Conservation (phyloP, 2,797 vertebrate genomes). For the Channallabes apus region DNA sequence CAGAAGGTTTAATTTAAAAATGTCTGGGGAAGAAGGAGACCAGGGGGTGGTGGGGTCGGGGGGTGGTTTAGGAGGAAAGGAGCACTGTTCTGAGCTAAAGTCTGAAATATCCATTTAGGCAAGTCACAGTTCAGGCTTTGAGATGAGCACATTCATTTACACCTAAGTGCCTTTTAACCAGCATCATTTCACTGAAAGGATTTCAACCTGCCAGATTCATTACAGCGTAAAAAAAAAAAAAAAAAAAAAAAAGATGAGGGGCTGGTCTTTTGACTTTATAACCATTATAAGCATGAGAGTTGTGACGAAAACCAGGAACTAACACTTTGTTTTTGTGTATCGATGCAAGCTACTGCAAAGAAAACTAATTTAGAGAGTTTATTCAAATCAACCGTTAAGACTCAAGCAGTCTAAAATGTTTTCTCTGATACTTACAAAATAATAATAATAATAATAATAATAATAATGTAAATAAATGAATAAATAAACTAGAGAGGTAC, state of each 20-base stretch:
- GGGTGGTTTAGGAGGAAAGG: no score
- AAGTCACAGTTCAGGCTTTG: conserved; percentile 23
- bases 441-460: no score
- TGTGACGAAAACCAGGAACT: neutral
- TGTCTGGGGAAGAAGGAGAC: neutral
- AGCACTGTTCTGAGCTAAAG: conserved; percentile 10
- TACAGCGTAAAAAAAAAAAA: conserved; percentile 32
- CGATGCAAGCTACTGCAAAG: neutral
- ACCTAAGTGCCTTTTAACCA: conserved; percentile 54
- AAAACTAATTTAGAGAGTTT: neutral
- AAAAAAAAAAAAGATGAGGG: no score
- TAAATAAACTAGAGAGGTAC: no score
- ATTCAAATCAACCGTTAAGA: neutral
- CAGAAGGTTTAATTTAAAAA: conserved; percentile 31
- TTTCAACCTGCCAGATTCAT: conserved; percentile 35
- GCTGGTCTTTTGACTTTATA: neutral
- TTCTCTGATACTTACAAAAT: no score
- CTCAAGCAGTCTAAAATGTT: no score
- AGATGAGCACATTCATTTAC: conserved; percentile 35
- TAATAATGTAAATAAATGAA: no score
- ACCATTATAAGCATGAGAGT: neutral
- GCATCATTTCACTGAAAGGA: conserved; percentile 59
- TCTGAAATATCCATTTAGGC: conserved; percentile 33
- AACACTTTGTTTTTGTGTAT: neutral
- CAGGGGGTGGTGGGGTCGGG: no score